Evolutionary conservation across 92 coral and sea anemone genomes (phyloP), one percentile per base, ranked within the genome.

Genomic region (Nematostella vectensis): DNA sequence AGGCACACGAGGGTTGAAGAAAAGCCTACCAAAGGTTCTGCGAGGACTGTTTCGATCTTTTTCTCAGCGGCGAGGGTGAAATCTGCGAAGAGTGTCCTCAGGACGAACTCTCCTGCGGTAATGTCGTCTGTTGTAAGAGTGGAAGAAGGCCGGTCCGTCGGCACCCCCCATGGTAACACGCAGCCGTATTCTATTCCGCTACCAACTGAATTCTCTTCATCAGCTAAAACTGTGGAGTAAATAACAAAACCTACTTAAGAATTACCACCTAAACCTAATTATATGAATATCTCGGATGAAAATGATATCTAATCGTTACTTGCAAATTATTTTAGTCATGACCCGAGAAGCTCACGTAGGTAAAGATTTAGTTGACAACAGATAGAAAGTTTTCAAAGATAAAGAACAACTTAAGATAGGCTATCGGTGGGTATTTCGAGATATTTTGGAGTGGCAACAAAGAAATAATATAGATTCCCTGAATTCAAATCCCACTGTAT

Each of bases 61-160:
- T 69, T 67, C 64, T 93, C 99, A 1, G 99, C 95, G 16, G 84
- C 54, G 40, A 78, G 71, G 31, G 99, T 87, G 58, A 93, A 82
- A 52, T 93, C 99, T 54, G 80, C 75, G 61, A 93, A 93, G 48
- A 93, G 64, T 30, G 96, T 87, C 71, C 96, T 71, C 26, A 93
- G 67, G 0, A 93, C 99, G 52, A 87, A 93, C 59, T 93, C 96
- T 2, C 99, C 99, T 17, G 99, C 88, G 15, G 96, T 87, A 15
- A 88, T 75, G 25, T 66, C 91, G 54, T 80, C 88, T 3, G 36
- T 68, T 0, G 66, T 68, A 10, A 75, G 59, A 13, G 76, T 20
- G 1, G 78, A 40, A 3, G 51, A 63, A 19, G 74, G 81, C 29
- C 79, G 73, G 37, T 87, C 96, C 11, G 76, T 58, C 2, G 83